Evolutionary conservation across 1,140 invertebrate species (phyloP), one percentile per base, ranked within the genome.

Genomic region (Orchesella cincta): DNA sequence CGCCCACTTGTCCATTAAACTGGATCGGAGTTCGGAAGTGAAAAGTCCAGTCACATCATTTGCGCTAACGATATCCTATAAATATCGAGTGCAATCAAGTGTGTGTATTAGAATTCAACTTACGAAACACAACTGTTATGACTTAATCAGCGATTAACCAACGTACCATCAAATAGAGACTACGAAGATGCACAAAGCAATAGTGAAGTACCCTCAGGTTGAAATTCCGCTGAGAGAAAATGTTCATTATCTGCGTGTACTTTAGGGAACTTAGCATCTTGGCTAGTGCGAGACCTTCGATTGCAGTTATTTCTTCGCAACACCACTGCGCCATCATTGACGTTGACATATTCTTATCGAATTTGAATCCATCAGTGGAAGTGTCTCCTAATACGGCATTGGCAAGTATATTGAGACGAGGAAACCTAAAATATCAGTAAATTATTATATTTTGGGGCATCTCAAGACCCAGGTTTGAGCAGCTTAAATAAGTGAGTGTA

Each of bases 251-350:
- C 71, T 78, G 67, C 5, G 76, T 73, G 34, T 79, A 81, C 2
- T 39, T 78, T 20, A 81, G 36, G 31, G 16, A 74, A 1, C 71
- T 76, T 1, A 81, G 35, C 51, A 81, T 76, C 52, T 79, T 77
- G 1, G 75, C 80, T 0, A 81, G 52, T 33, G 80, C 78, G 5
- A 78, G 31, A 18, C 80, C 80, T 64, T 81, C 80, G 26, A 31
- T n/a, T 18, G 31, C 31, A 29, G 64, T 79, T 0, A 81, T 72
- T 67, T 81, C 78, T n/a, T 35, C 70, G 54, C 74, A 78, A 29
- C 80, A 78, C 80, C 80, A 73, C 18, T 46, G 34, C 3, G 39
- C 2, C 8, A 73, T 46, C 62, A 67, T 67, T 3, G 34, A 71
- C 5, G 29, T 64, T 1, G 39, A 36, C 36, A 46, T 16, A 3